Evolutionary conservation across 2,888 invertebrate genomes (phyloP).

Genomic region (Melieria crassipennis): DNA sequence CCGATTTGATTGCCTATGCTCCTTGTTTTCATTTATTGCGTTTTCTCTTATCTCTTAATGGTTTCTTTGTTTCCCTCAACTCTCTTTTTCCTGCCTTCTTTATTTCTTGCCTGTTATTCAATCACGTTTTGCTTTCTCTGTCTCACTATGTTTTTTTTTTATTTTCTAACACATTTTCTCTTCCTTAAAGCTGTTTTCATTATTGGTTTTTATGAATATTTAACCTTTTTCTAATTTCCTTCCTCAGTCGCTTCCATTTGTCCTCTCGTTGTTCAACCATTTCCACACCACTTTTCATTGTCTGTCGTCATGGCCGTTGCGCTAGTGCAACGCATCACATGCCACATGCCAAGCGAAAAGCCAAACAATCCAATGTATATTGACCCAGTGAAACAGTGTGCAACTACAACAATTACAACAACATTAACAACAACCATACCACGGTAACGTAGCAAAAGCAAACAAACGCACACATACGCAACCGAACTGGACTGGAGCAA

Average conservation of each 20-base stretch:
- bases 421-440: slow-evolving; percentile 17
- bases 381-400: slow-evolving; percentile 59
- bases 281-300: too few species aligned
- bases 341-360: slow-evolving; percentile 15
- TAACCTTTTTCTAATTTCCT: not conserved
- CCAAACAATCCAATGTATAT: slow-evolving; percentile 47
- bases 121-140: not conserved
- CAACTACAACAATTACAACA: slow-evolving; percentile 37
- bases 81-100: too few species aligned
- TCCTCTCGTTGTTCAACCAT: too few species aligned
- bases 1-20: too few species aligned
- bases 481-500: not conserved
- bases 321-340: not conserved
- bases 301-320: too few species aligned
- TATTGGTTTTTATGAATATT: not conserved
- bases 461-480: slow-evolving; percentile 20
- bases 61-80: too few species aligned
- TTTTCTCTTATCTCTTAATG: too few species aligned
- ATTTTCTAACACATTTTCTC: not conserved
- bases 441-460: not conserved
- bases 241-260: too few species aligned
- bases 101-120: too few species aligned
- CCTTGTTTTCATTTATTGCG: too few species aligned
- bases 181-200: not conserved
- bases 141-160: not conserved